Percentiles rank a stretch among this genome's conserved stretches.
Conservation (phyloP, 1,140 invertebrate genomes). For the Anastrepha obliqua region DNA sequence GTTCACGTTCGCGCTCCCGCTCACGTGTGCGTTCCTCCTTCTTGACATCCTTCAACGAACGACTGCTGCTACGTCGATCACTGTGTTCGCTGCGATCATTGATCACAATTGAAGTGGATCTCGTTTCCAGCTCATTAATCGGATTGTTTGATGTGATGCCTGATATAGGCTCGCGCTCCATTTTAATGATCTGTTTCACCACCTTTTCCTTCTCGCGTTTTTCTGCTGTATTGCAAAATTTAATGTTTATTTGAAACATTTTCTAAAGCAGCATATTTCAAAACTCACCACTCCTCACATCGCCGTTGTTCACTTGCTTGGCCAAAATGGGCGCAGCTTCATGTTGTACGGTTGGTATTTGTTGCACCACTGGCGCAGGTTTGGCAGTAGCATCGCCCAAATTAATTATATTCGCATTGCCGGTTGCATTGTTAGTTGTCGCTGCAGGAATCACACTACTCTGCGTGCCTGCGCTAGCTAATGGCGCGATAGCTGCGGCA, state of each 20-base stretch:
- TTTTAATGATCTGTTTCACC: conserved; percentile 36
- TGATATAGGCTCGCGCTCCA: conserved; percentile 31
- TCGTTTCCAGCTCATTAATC: conserved; percentile 62
- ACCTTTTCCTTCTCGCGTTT: conserved; percentile 61
- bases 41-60: conserved; percentile 58
- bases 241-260: not conserved
- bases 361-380: not conserved
- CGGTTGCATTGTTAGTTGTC: not conserved
- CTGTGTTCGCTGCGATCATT: conserved; percentile 53
- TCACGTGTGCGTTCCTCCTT: conserved; percentile 60
- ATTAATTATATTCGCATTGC: not conserved
- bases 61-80: conserved; percentile 54
- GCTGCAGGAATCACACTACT: not conserved
- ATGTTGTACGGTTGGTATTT: not conserved
- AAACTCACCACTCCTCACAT: conserved; percentile 56
- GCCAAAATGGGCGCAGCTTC: not conserved
- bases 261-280: conserved; percentile 9
- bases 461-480: not conserved
- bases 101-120: not conserved
- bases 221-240: conserved; percentile 52
- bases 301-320: conserved; percentile 56
- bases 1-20: conserved; percentile 57
- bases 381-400: not conserved
- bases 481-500: not conserved
- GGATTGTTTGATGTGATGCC: conserved; percentile 62